Evolutionary conservation across 64 coral and sea anemone genomes (phyloP).

Genomic region (Hydrozoanthus tunicans): DNA sequence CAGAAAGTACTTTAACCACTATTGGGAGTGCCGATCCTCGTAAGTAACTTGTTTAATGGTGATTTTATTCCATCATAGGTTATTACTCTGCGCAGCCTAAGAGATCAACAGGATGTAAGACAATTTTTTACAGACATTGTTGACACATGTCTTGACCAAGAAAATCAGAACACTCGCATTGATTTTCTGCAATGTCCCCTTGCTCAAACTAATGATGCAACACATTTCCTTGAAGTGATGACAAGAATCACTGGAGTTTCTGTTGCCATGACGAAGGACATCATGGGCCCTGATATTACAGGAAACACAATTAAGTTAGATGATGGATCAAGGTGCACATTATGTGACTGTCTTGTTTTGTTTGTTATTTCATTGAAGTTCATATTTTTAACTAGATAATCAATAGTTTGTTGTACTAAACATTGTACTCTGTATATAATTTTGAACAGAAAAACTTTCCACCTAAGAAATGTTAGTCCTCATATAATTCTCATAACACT

Average conservation of each 20-base stretch:
- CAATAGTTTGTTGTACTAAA: too few species aligned
- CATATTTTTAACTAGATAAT: too few species aligned
- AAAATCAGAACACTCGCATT: constrained; percentile 60
- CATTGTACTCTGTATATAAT: too few species aligned
- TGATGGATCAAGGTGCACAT: constrained; percentile 57
- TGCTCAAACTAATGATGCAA: constrained; percentile 72
- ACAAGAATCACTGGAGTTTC: constrained; percentile 71
- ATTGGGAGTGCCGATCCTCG: neutral
- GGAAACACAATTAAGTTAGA: constrained; percentile 53
- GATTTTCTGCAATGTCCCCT: constrained; percentile 87
- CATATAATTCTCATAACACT: too few species aligned
- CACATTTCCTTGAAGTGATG: constrained; percentile 76
- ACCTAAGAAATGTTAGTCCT: too few species aligned
- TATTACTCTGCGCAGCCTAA: constrained; percentile 69
- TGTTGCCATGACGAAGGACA: constrained; percentile 82
- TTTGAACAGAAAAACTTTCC: too few species aligned
- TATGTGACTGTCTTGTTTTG: too few species aligned
- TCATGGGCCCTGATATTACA: constrained; percentile 76
- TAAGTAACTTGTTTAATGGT: too few species aligned
- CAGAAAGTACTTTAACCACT: neutral
- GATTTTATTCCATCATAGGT: constrained; percentile 38
- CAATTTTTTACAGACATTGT: constrained; percentile 83
- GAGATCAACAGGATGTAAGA: constrained; percentile 72
- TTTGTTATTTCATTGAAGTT: too few species aligned
- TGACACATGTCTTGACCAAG: constrained; percentile 67